These are phyloP conservation scores for Philopotamus ludificatus DNA, from an alignment of 1,140 invertebrate genomes.

Conservation along the genomic window DNA sequence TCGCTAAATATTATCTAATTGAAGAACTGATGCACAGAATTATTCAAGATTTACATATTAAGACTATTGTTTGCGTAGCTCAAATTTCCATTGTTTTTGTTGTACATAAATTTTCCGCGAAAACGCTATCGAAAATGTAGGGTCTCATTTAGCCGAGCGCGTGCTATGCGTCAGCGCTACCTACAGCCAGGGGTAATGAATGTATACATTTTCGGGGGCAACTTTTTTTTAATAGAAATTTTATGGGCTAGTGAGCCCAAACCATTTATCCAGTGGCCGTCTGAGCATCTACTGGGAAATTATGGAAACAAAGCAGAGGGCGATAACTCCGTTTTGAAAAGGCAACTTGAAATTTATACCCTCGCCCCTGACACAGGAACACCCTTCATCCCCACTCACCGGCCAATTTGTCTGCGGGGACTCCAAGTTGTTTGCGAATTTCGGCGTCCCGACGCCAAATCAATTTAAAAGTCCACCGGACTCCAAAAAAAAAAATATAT, in stretches of 20 bases:
- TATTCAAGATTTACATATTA: no score
- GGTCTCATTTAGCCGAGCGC: no score
- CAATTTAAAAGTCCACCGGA: conserved; percentile 3
- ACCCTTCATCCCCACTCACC: conserved; percentile 26
- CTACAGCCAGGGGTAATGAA: neutral
- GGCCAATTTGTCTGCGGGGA: conserved; percentile 29
- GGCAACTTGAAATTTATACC: conserved; percentile 27
- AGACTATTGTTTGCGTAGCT: no score
- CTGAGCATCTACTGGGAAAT: conserved; percentile 24
- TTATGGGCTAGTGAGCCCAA: conserved; percentile 24
- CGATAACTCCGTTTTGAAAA: conserved; percentile 19
- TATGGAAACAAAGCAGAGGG: conserved; percentile 22
- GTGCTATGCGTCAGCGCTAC: no score
- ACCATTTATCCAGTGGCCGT: conserved; percentile 17
- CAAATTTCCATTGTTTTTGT: no score
- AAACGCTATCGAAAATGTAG: no score
- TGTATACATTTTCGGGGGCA: neutral
- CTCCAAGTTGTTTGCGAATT: conserved; percentile 21
- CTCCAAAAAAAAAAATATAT: neutral
- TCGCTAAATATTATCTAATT: no score
- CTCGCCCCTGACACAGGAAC: neutral
- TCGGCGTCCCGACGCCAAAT: conserved; percentile 13
- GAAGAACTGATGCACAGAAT: no score
- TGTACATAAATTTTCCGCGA: no score
- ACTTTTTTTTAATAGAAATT: conserved; percentile 26